Conservation (phyloP, 2,113 vertebrate genomes). For the Pagrus major region DNA sequence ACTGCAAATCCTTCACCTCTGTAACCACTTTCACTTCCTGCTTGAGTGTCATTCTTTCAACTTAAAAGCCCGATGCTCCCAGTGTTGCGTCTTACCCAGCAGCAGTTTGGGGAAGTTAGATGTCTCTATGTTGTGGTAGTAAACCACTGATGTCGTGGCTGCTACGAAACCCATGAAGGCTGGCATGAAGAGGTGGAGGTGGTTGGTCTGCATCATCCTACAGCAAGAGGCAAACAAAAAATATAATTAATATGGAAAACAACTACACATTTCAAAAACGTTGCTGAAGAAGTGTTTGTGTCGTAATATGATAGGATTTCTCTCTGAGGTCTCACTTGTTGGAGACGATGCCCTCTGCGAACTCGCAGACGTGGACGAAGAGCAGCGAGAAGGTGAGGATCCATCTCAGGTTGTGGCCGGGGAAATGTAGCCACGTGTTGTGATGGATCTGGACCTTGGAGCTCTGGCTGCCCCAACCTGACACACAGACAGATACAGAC, state of each 20-base stretch:
- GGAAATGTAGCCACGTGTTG: constrained; percentile 99
- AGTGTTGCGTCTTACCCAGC: constrained; percentile 86
- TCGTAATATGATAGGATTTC: background rate
- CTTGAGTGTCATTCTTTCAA: too few relatives aligned
- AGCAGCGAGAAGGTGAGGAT: constrained; percentile 96
- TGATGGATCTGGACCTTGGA: constrained; percentile 99
- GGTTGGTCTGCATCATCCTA: constrained; percentile 86
- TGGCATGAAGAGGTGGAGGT: constrained; percentile 95
- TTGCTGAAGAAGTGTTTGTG: background rate
- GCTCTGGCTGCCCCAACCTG: constrained; percentile 98
- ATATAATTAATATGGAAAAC: background rate
- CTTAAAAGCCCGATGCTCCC: fast-evolving
- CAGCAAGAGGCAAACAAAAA: constrained; percentile 18
- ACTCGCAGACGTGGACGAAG: constrained; percentile 97
- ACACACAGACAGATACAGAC: background rate
- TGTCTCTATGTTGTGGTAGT: constrained; percentile 99
- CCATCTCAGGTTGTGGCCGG: constrained; percentile 97
- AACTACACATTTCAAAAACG: background rate
- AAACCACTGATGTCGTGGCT: constrained; percentile 95
- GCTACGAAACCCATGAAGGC: constrained; percentile 97
- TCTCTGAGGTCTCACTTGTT: constrained; percentile 86
- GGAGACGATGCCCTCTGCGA: constrained; percentile 95
- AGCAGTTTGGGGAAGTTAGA: constrained; percentile 98
- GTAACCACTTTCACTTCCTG: too few relatives aligned
- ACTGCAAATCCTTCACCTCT: too few relatives aligned